Evolutionary conservation across 2,113 vertebrate genomes (phyloP).

Genomic region (Potamarius usumacintae): DNA sequence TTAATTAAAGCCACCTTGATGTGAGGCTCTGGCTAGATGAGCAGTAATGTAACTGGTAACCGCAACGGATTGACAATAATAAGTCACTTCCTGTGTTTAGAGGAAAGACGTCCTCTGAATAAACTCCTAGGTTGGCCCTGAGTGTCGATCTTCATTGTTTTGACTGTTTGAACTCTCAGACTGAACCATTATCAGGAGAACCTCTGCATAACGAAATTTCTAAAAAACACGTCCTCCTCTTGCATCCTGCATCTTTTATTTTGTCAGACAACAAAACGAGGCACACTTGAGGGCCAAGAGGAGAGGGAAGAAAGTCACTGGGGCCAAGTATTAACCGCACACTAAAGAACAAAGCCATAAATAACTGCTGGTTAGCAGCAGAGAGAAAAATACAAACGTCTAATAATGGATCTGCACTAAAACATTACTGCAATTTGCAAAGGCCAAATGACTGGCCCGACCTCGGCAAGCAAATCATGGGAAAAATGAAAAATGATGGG

Average conservation of each 20-base stretch:
- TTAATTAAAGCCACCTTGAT: slow-evolving; percentile 24
- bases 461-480: slow-evolving; percentile 47
- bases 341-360: slow-evolving; percentile 27
- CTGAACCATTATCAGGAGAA: slow-evolving; percentile 40
- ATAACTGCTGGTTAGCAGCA: slow-evolving; percentile 26
- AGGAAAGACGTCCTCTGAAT: background rate
- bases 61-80: slow-evolving; percentile 22
- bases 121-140: slow-evolving; percentile 5
- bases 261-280: slow-evolving; percentile 31
- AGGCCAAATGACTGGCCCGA: slow-evolving; percentile 31
- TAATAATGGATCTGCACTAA: slow-evolving; percentile 22
- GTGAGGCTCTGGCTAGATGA: background rate
- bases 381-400: background rate
- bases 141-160: slow-evolving; percentile 38
- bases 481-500: slow-evolving; percentile 22
- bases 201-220: slow-evolving; percentile 43
- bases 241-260: slow-evolving; percentile 37
- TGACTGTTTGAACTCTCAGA: slow-evolving; percentile 41
- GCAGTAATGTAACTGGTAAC: slow-evolving; percentile 11
- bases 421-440: slow-evolving; percentile 26
- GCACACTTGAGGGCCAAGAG: background rate
- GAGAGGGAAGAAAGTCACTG: slow-evolving; percentile 20
- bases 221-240: slow-evolving; percentile 44
- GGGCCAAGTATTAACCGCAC: slow-evolving; percentile 26
- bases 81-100: slow-evolving; percentile 7